A percentile compares a stretch with the other conserved stretches of the same genome.
Evolutionary conservation across 2,113 vertebrate species (phyloP).

Genomic region (Aptenodytes forsteri): DNA sequence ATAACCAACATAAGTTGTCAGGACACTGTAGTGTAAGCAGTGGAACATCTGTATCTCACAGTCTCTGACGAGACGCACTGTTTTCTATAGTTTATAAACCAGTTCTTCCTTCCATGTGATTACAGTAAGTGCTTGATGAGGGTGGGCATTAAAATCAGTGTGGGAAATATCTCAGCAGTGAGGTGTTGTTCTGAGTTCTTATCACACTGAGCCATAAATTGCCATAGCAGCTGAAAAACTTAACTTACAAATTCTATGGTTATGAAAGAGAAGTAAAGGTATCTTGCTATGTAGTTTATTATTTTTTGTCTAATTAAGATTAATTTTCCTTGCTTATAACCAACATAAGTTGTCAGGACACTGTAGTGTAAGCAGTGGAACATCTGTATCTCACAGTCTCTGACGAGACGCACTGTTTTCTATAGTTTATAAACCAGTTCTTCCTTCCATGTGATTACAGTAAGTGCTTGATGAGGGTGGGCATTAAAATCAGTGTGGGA

Average conservation of each 20-base stretch:
- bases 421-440: not conserved
- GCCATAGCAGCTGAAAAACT: not conserved
- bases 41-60: not conserved
- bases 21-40: not conserved
- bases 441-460: not conserved
- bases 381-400: not conserved
- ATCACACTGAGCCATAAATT: not conserved
- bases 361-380: not conserved
- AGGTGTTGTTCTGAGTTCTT: not conserved
- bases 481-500: not conserved
- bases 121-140: not conserved
- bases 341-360: not conserved
- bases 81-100: constrained; percentile 4
- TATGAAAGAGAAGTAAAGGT: not conserved
- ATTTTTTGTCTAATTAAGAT: not conserved
- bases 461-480: not conserved
- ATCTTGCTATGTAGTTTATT: not conserved
- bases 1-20: not conserved
- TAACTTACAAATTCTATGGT: not conserved
- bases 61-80: not conserved
- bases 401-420: not conserved
- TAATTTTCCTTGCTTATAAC: not conserved
- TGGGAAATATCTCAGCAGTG: not conserved
- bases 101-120: not conserved
- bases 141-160: not conserved